These are phyloP conservation scores for Strigops habroptila DNA, from an alignment of 2,113 vertebrate genomes.

Conservation along the genomic window DNA sequence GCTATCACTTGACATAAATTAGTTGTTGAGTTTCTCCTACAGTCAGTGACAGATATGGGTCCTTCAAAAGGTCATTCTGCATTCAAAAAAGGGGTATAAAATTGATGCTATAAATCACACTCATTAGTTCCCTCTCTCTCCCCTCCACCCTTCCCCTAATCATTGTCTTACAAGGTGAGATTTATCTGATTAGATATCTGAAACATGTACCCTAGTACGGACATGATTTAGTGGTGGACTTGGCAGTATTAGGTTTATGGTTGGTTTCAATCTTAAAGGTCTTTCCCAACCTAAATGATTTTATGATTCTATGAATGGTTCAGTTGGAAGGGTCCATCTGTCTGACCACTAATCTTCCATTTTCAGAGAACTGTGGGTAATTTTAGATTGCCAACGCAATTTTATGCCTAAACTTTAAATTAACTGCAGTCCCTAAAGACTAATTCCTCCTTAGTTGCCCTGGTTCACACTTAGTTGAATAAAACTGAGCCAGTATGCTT, in stretches of 20 bases:
- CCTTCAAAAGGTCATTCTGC: neutral
- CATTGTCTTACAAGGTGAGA: neutral
- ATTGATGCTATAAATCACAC: neutral
- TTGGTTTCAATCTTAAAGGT: neutral
- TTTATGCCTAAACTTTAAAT: neutral
- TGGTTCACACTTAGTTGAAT: neutral
- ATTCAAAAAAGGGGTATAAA: neutral
- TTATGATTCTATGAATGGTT: neutral
- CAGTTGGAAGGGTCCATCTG: neutral
- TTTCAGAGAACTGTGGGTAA: neutral
- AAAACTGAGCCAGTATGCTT: neutral
- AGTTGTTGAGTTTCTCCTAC: neutral
- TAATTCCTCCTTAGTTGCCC: neutral
- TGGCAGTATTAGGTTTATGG: neutral
- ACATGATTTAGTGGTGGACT: neutral
- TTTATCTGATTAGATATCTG: neutral
- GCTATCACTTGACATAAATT: neutral
- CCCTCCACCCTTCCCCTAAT: accelerated
- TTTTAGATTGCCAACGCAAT: neutral
- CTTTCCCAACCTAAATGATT: neutral
- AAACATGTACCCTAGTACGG: neutral
- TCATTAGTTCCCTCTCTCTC: neutral
- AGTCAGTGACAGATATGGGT: neutral
- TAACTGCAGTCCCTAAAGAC: neutral
- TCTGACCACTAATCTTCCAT: neutral